A percentile compares a stretch with the other conserved stretches of the same genome.
Conservation (phyloP, 92 coral and sea anemone genomes). For the Umimayanthus chanpuru region DNA sequence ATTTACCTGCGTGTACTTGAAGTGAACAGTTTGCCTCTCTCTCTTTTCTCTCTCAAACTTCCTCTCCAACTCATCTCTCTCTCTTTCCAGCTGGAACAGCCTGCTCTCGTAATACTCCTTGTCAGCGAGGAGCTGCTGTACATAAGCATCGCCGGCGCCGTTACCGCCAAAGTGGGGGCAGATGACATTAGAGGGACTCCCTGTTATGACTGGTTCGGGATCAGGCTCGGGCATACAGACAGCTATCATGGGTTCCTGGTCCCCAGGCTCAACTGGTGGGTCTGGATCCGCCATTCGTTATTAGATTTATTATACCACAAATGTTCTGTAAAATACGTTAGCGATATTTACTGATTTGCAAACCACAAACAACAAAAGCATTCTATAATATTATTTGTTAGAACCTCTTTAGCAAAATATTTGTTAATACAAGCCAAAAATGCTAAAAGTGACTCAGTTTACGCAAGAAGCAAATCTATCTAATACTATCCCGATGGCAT, state of each 20-base stretch:
- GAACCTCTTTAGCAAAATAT: neutral
- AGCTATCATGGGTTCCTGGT: neutral
- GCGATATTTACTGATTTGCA: neutral
- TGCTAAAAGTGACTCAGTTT: too few species aligned
- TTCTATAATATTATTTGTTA: too few species aligned
- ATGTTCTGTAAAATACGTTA: neutral
- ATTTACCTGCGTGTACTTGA: slow-evolving; percentile 34
- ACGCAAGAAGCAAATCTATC: too few species aligned
- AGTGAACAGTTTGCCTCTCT: slow-evolving; percentile 65
- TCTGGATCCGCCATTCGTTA: slow-evolving; percentile 22
- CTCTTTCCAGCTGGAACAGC: slow-evolving; percentile 63
- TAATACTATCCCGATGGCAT: too few species aligned
- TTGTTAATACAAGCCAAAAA: too few species aligned
- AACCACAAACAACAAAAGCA: neutral
- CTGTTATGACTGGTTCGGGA: neutral
- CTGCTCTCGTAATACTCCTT: slow-evolving; percentile 53
- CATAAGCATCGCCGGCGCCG: slow-evolving; percentile 35
- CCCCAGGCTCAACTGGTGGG: neutral
- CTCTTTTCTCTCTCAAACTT: slow-evolving; percentile 76
- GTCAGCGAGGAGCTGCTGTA: slow-evolving; percentile 38
- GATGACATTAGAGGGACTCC: neutral
- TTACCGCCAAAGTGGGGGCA: neutral
- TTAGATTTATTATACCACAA: neutral
- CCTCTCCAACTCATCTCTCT: slow-evolving; percentile 75
- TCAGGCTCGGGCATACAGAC: neutral